Conservation (phyloP, 2,888 invertebrate genomes). For the Kryphioiulus occultus region DNA sequence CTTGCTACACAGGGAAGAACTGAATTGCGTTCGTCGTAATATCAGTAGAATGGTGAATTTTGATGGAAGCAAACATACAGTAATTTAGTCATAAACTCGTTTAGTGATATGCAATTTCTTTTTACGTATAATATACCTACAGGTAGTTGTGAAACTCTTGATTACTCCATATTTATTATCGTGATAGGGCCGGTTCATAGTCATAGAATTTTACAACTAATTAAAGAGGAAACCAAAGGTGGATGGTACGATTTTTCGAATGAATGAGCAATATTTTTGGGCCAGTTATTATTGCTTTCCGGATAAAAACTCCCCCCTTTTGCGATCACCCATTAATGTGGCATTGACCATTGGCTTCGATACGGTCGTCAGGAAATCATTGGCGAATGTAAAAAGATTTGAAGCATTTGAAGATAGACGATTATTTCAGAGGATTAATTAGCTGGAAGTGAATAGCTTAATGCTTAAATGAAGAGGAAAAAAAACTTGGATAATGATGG, state of each 20-base stretch:
- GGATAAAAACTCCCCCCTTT: neutral
- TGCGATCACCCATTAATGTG: neutral
- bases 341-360: constrained; percentile 1
- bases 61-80: no score
- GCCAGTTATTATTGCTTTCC: neutral
- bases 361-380: neutral
- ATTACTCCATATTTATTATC: no score
- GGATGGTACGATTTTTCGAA: neutral
- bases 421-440: neutral
- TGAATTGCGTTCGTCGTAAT: no score
- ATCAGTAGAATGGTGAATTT: no score
- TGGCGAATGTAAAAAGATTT: neutral
- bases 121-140: no score
- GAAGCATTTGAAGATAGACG: neutral
- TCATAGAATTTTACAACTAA: no score
- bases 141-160: no score
- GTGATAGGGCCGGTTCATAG: no score
- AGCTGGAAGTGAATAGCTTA: neutral
- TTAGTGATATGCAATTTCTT: no score
- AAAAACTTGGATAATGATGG: neutral
- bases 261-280: neutral
- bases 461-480: neutral
- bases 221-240: neutral
- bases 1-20: no score
- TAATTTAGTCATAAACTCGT: no score